Base-by-base conservation (phyloP, 2,113 vertebrate genomes). In the Bubo scandiacus region DNA sequence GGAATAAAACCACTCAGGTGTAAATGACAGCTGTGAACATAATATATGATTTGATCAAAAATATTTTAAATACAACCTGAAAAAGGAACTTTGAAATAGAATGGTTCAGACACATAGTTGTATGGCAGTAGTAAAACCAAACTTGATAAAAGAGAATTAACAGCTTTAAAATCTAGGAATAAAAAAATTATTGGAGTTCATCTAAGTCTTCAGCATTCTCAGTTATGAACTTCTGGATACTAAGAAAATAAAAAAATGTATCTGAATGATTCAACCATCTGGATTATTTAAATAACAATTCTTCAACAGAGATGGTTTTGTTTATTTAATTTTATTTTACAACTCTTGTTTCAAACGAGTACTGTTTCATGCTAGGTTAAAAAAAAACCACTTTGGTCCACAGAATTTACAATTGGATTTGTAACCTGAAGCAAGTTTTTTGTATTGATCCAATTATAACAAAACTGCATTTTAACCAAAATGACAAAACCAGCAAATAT, bases 1-100 rank as follows among this genome's bases (percentile, higher is more conserved):
- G 26, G 45, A 88, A 89, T 63, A 72, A 94, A 94, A 71, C 3
- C n/a, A 79, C 17, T 67, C 29, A 91, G 61, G n/a, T 83, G 18
- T 70, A 96, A 96, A 92, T 94, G 80, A 86, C 54, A 90, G 29
- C 57, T 77, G 45, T 92, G 88, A 86, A 86, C 71, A 55, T 74
- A 81, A 42, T 49, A 67, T 42, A 75, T 71, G 78, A 84, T 86
- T 93, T 89, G 36, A 91, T 77, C 29, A 55, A 82, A 90, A 86
- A 17, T 8, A 61, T 88, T 92, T 94, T 57, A 94, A 88, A 94
- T 85, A 13, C 10, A 84, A 74, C 30, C 62, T 92, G 13, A 90
- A 84, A 94, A 71, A 65, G 5, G 2, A 63, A 26, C 40, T 80
- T 80, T 45, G 27, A 72, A 77, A 80, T 88, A 70, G 17, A 30